A percentile compares a stretch with the other conserved stretches of the same genome.
These are phyloP conservation scores for Mastomys coucha DNA, from an alignment of 2,113 vertebrate genomes.

Conservation along the genomic window DNA sequence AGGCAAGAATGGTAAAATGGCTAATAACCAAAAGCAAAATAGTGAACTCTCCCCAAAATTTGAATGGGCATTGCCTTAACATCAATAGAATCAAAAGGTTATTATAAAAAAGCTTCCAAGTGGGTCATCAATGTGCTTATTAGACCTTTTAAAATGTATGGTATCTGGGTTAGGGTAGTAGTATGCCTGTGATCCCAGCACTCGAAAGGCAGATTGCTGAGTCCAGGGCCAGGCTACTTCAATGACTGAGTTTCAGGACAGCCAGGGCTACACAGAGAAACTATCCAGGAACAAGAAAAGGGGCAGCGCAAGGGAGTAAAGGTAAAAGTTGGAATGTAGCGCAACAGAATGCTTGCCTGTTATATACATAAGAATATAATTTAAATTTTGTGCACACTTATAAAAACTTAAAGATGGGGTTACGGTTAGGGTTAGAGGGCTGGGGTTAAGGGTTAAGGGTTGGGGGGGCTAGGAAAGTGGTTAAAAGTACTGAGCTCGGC, in stretches of 20 bases:
- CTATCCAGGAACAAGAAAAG: neutral
- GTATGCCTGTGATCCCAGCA: neutral
- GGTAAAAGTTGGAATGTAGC: neutral
- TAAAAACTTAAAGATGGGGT: neutral
- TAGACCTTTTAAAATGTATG: neutral
- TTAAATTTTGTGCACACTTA: neutral
- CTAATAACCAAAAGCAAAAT: neutral
- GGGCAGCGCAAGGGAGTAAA: fast-evolving
- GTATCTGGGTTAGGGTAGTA: neutral
- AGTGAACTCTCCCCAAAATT: neutral
- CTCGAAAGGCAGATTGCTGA: neutral
- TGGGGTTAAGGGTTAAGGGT: too few species aligned
- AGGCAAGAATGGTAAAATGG: neutral
- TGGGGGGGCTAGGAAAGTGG: too few species aligned
- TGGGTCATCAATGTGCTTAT: neutral
- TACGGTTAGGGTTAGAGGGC: too few species aligned
- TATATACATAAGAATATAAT: neutral
- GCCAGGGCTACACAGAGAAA: too few species aligned
- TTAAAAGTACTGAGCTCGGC: too few species aligned
- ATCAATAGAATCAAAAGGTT: neutral
- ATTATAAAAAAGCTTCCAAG: neutral
- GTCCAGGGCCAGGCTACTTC: too few species aligned
- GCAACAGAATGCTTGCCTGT: neutral
- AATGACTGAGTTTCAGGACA: too few species aligned
- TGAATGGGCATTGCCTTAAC: neutral